Evolutionary conservation across 2,113 vertebrate species (phyloP).

Genomic region (Leptosomus discolor): DNA sequence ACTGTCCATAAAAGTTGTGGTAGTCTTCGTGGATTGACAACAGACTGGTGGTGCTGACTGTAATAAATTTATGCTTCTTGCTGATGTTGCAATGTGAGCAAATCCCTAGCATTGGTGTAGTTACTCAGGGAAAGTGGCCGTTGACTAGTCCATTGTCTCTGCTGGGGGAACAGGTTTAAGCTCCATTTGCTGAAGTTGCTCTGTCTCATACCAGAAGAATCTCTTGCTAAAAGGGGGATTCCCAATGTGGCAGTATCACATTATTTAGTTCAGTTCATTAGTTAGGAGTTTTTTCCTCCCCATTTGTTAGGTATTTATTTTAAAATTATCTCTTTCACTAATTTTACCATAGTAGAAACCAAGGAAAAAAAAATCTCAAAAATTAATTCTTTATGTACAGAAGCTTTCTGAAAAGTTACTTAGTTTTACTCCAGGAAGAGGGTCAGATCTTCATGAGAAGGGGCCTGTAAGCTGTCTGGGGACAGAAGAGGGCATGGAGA

Average conservation of each 20-base stretch:
- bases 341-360: not conserved
- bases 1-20: not conserved
- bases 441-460: not conserved
- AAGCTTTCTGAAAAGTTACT: not conserved
- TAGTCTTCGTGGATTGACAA: not conserved
- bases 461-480: not conserved
- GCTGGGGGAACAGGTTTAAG: not conserved
- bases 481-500: too few species aligned
- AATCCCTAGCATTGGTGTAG: not conserved
- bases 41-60: not conserved
- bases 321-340: not conserved
- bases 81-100: not conserved
- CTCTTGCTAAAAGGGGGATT: not conserved
- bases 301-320: not conserved
- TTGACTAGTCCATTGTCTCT: not conserved
- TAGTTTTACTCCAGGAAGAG: not conserved
- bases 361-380: not conserved
- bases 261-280: not conserved
- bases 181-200: not conserved
- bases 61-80: not conserved
- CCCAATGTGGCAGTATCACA: not conserved
- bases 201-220: not conserved
- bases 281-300: accelerated
- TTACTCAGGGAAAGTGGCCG: not conserved
- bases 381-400: not conserved